Evolutionary conservation across 2,888 invertebrate species (phyloP).

Genomic region (Caenorhabditis doughertyi): DNA sequence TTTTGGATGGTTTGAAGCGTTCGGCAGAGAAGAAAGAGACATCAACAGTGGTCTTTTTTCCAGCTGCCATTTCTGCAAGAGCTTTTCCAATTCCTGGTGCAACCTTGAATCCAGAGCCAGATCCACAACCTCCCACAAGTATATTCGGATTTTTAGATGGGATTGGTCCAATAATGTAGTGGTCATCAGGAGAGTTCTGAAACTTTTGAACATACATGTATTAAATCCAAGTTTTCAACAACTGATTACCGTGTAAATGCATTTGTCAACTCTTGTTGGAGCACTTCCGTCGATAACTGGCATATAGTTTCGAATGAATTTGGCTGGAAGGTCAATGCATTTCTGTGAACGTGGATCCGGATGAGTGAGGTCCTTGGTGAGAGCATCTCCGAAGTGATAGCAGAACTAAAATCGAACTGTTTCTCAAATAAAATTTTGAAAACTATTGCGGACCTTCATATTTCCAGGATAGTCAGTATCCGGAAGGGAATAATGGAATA

Average conservation of each 20-base stretch:
- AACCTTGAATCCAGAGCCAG: conserved; percentile 81
- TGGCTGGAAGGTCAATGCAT: conserved; percentile 58
- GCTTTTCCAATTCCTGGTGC: conserved; percentile 72
- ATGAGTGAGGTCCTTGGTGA: conserved; percentile 36
- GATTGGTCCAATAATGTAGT: conserved; percentile 70
- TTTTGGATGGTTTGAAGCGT: conserved; percentile 54
- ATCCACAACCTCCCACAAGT: conserved; percentile 78
- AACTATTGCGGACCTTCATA: conserved; percentile 59
- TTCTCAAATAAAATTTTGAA: background rate
- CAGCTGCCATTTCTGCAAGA: conserved; percentile 67
- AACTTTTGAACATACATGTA: too few species aligned
- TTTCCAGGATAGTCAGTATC: conserved; percentile 65
- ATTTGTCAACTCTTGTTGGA: conserved; percentile 64
- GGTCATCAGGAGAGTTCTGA: conserved; percentile 70
- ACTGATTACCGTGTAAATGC: conserved; percentile 71
- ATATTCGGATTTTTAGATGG: conserved; percentile 70
- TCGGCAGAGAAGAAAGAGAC: conserved; percentile 66
- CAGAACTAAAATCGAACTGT: conserved; percentile 55
- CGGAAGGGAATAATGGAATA: conserved; percentile 63
- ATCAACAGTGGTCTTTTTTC: conserved; percentile 67
- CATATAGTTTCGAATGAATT: conserved; percentile 64
- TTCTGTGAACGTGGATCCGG: conserved; percentile 45
- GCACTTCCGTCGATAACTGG: conserved; percentile 59
- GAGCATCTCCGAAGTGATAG: conserved; percentile 60
- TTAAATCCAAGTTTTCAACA: background rate